Conservation (phyloP, 2,888 invertebrate genomes). For the Exephanes ischioxanthus region DNA sequence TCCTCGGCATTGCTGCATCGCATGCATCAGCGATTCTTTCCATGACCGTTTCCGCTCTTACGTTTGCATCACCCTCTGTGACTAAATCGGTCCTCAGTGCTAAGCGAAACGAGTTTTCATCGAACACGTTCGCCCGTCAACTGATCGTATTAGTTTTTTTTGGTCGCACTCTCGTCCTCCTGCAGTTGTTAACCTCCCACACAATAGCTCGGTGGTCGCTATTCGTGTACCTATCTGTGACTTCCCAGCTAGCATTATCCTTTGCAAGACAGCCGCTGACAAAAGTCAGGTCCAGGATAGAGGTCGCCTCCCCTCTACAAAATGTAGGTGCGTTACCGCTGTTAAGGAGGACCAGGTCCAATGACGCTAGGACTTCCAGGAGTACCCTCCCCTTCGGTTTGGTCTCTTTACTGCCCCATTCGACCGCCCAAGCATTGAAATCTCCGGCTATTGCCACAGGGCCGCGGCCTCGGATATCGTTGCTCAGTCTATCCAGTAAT, state of each 20-base stretch:
- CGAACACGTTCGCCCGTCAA: conserved; percentile 43
- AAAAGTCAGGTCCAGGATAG: conserved; percentile 67
- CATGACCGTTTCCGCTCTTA: conserved; percentile 30
- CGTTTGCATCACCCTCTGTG: conserved; percentile 17
- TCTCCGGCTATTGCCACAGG: conserved; percentile 55
- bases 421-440: conserved; percentile 35
- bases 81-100: not conserved
- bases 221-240: conserved; percentile 55
- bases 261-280: conserved; percentile 61
- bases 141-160: not conserved
- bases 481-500: conserved; percentile 54
- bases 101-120: not conserved
- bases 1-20: conserved; percentile 66
- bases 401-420: conserved; percentile 68
- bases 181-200: conserved; percentile 14
- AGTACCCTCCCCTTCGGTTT: conserved; percentile 62
- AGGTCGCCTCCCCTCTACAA: conserved; percentile 44
- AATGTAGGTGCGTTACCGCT: conserved; percentile 62
- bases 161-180: not conserved
- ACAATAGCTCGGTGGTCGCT: conserved; percentile 61
- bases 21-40: conserved; percentile 53
- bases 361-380: conserved; percentile 44
- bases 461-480: conserved; percentile 47
- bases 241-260: conserved; percentile 59
- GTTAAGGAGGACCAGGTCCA: conserved; percentile 59